phyloP scores from a whole-genome alignment of 2,113 vertebrate genomes.

The Rhinogobius similis region DNA sequence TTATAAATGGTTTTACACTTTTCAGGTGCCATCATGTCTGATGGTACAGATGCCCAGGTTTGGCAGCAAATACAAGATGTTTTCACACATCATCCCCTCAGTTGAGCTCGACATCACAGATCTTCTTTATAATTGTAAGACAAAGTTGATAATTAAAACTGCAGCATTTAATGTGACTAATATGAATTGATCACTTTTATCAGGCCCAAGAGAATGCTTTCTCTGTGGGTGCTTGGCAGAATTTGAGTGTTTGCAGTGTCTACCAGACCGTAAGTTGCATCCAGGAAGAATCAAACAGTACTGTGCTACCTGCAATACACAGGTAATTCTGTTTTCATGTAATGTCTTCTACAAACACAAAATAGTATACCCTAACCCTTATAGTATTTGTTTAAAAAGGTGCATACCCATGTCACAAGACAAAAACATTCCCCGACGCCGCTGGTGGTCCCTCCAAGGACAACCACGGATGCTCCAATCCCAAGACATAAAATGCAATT shows the following conservation, averaged over 20 bases:
- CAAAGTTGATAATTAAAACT: not conserved
- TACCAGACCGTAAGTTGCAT: conserved; percentile 74
- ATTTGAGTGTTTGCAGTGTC: conserved; percentile 76
- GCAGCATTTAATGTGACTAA: not conserved
- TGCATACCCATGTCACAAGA: conserved; percentile 69
- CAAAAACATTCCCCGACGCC: conserved; percentile 59
- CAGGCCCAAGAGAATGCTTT: conserved; percentile 77
- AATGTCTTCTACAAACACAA: not conserved
- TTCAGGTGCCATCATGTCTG: conserved; percentile 77
- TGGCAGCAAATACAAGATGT: conserved; percentile 84
- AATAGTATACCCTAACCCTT: not conserved
- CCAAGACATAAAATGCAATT: conserved; percentile 71
- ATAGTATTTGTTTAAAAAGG: conserved; percentile 48
- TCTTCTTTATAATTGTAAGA: conserved; percentile 77
- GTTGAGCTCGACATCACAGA: conserved; percentile 81
- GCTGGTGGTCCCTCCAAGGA: conserved; percentile 38
- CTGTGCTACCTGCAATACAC: conserved; percentile 73
- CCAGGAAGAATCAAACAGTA: conserved; percentile 79
- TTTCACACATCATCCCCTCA: conserved; percentile 80
- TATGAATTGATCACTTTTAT: not conserved
- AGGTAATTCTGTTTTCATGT: conserved; percentile 32
- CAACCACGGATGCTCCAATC: conserved; percentile 18
- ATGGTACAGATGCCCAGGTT: conserved; percentile 84
- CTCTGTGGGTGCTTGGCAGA: conserved; percentile 73
- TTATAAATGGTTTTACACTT: not conserved